Percentiles rank a stretch among this genome's conserved stretches.
phyloP scores from a whole-genome alignment of 2,113 vertebrate species.

The Catharus minimus region DNA sequence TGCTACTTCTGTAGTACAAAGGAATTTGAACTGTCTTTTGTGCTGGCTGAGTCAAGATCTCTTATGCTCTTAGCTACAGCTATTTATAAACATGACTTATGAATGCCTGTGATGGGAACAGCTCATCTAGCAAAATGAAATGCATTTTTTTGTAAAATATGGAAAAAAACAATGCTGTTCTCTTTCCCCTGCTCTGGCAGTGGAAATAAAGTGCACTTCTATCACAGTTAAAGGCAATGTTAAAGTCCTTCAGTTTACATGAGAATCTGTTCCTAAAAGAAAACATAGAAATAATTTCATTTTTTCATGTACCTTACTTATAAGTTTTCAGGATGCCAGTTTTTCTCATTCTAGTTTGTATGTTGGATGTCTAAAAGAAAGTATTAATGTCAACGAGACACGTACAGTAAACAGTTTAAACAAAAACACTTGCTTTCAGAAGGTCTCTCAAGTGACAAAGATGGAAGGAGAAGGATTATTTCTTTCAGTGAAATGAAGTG shows the following conservation, averaged over 20 bases:
- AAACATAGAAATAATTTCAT: not conserved
- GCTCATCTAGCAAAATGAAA: conserved; percentile 7
- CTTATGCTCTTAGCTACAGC: not conserved
- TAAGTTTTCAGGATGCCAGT: not conserved
- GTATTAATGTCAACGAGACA: not conserved
- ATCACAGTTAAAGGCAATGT: not conserved
- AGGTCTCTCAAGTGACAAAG: not conserved
- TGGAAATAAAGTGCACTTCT: not conserved
- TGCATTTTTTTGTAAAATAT: not conserved
- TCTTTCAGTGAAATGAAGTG: not conserved
- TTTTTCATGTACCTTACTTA: not conserved
- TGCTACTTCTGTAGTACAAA: not conserved
- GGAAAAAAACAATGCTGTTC: not conserved
- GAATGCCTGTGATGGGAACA: not conserved
- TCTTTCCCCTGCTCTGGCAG: not conserved
- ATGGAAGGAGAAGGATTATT: not conserved
- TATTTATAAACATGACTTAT: conserved; percentile 20
- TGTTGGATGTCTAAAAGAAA: not conserved
- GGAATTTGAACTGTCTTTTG: not conserved
- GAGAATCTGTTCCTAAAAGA: not conserved
- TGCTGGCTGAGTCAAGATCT: conserved; percentile 31
- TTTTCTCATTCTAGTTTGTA: not conserved
- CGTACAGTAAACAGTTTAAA: not conserved
- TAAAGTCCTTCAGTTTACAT: not conserved
- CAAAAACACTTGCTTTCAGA: not conserved